Conservation (phyloP, 2,797 vertebrate genomes). For the Oophaga sylvatica region DNA sequence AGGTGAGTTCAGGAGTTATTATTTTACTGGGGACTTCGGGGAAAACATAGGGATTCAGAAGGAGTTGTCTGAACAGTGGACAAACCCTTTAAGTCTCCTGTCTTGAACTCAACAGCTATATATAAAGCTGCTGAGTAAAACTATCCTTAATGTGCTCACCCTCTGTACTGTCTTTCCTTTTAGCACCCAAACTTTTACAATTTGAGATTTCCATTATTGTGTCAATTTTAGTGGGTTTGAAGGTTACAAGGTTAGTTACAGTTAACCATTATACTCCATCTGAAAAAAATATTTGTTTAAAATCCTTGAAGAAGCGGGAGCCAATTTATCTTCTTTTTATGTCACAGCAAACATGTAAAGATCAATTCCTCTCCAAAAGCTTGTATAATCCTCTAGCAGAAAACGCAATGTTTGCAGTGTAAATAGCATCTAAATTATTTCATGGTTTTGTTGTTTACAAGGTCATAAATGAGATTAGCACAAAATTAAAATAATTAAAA, state of each 20-base stretch:
- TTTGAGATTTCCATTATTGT: not conserved
- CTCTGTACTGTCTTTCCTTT: too few relatives aligned
- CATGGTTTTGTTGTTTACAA: constrained; percentile 10
- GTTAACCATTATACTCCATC: not conserved
- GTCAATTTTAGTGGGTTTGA: not conserved
- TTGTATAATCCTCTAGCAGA: constrained; percentile 4
- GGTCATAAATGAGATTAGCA: constrained; percentile 21
- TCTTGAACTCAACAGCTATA: too few relatives aligned
- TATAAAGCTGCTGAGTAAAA: too few relatives aligned
- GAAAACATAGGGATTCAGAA: too few relatives aligned
- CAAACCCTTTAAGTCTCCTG: too few relatives aligned
- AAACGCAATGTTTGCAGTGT: constrained; percentile 6
- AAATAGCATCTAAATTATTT: constrained; percentile 10
- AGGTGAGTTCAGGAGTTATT: too few relatives aligned
- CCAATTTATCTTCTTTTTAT: not conserved
- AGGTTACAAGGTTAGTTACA: not conserved
- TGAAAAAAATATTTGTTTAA: not conserved
- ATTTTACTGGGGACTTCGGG: too few relatives aligned
- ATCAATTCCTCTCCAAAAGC: not conserved
- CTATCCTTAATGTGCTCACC: too few relatives aligned
- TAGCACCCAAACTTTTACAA: too few relatives aligned
- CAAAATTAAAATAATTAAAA: constrained; percentile 34
- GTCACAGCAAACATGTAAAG: not conserved
- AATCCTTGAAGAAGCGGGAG: not conserved
- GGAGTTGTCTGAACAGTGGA: too few relatives aligned